Base-by-base conservation (phyloP, 2,888 invertebrate genomes). In the Tenthredo notha region DNA sequence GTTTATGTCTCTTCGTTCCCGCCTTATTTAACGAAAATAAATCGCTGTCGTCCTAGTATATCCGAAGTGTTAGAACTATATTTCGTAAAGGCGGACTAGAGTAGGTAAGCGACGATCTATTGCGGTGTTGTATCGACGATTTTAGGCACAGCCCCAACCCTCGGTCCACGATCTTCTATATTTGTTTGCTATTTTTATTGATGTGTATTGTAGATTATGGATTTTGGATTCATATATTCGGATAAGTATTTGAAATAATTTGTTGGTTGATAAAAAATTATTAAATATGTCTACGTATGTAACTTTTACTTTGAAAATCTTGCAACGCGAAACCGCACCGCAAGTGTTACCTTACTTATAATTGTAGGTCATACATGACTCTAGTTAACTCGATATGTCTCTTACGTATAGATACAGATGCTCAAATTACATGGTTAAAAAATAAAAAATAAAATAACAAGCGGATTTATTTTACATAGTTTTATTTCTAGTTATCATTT, bases 361-460 rank as follows among this genome's bases (percentile, higher is more conserved):
- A 83, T 83, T 83, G 83, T 83, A 83, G 83, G 83, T 83, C 83
- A 83, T 43, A 83, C 83, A 67, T 47, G 65, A 37, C 83, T 83
- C 83, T 25, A 33, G 67, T 83, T 47, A 65, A 83, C 50, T 70
- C 83, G 83, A 83, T 83, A 65, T 70, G 21, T 70, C 67, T 25
- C 78, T 78, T 80, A 80, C 61, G 61, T 61, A n/a, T 29, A 65
- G 9, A 40, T 47, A 61, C 47, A 25, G 67, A 70, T 67, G 12
- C 83, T 83, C 83, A 29, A 83, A 83, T 83, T 83, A 83, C 83
- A 61, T 40, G 25, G 18, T 54, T 50, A 1, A 50, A 77, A 50
- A 47, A 54, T 54, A 47, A 50, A 15, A 77, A n/a, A 6, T 33
- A 77, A 50, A 50, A 77, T 54, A 50, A 54, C 29, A 77, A n/a